These are phyloP conservation scores for Pyrrhia umbra DNA, from an alignment of 2,888 invertebrate genomes.

Conservation along the genomic window DNA sequence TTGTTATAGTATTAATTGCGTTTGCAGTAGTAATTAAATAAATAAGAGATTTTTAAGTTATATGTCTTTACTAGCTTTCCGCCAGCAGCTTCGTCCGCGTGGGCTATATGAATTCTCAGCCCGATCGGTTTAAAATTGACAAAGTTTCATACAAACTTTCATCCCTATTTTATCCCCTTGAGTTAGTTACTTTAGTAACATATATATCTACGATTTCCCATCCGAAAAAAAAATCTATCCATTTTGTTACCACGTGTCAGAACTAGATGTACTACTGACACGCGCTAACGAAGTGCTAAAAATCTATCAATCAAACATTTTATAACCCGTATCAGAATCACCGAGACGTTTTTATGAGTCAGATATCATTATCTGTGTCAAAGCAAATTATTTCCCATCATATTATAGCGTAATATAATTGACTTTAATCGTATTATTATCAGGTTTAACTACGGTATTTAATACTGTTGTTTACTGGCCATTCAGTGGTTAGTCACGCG, in stretches of 20 bases:
- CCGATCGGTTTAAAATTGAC: too few species aligned
- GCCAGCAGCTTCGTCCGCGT: too few species aligned
- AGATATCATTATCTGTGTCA: constrained; percentile 11
- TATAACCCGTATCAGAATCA: constrained; percentile 28
- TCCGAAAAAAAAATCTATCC: too few species aligned
- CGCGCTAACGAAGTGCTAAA: background rate
- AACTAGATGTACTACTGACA: background rate
- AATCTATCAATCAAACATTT: constrained; percentile 6
- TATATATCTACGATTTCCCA: too few species aligned
- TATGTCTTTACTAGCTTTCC: too few species aligned
- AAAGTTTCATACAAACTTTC: too few species aligned
- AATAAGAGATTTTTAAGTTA: too few species aligned
- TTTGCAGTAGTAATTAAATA: too few species aligned
- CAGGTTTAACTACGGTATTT: constrained; percentile 34
- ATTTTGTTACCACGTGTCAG: background rate
- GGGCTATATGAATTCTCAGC: too few species aligned
- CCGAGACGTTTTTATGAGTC: constrained; percentile 18
- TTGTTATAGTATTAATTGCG: too few species aligned
- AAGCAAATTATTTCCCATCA: constrained; percentile 16
- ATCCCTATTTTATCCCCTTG: too few species aligned
- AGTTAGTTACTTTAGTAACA: too few species aligned
- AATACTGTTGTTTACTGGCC: constrained; percentile 42
- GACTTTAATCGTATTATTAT: constrained; percentile 29
- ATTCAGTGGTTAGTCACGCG: constrained; percentile 41
- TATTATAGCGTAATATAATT: constrained; percentile 40